These are phyloP conservation scores for Eulemur mongoz DNA, from an alignment of 2,797 vertebrate genomes.

Conservation along the genomic window DNA sequence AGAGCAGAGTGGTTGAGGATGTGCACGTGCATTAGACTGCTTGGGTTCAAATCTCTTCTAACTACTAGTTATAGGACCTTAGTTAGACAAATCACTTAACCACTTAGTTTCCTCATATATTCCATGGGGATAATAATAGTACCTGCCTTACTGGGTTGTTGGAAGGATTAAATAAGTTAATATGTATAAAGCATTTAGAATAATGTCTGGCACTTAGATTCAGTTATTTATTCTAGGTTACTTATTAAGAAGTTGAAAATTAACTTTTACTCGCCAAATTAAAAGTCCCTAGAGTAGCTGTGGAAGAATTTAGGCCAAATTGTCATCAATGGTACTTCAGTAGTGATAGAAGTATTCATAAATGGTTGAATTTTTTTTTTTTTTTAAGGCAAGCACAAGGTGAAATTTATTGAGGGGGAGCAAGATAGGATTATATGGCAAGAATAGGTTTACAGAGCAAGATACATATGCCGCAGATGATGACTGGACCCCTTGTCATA, in stretches of 20 bases:
- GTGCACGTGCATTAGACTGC: not conserved
- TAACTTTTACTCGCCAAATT: not conserved
- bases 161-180: conserved; percentile 7
- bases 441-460: too few relatives aligned
- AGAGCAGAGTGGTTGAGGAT: not conserved
- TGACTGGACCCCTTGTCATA: too few relatives aligned
- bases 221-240: not conserved
- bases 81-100: not conserved
- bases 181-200: not conserved
- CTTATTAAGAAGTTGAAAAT: not conserved
- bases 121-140: not conserved
- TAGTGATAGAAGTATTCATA: not conserved
- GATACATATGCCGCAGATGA: too few relatives aligned
- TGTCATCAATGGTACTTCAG: not conserved
- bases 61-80: not conserved
- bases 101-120: not conserved
- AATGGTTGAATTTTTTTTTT: too few relatives aligned
- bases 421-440: too few relatives aligned
- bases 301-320: not conserved
- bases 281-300: conserved; percentile 11
- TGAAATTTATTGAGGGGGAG: too few relatives aligned
- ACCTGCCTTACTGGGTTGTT: not conserved
- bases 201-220: not conserved
- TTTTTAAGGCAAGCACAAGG: too few relatives aligned
- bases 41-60: not conserved